Evolutionary conservation across 2,888 invertebrate species (phyloP), one percentile per base, ranked within the genome.

Genomic region (Notodonta ziczac): DNA sequence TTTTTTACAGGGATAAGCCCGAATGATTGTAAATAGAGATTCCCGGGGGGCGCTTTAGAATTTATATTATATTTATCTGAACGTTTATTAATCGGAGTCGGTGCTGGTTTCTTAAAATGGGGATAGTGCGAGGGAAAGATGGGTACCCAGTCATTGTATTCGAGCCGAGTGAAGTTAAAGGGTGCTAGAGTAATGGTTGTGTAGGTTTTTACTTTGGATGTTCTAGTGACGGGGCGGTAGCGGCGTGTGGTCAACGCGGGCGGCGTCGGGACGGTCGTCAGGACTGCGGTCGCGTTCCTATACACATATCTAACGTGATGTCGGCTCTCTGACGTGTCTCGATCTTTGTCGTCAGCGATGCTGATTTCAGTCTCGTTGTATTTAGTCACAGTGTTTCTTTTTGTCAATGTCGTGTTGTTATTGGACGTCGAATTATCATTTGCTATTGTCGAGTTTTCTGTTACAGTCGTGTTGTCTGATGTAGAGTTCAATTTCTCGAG

Each of bases 81-180:
- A 68, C 90, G 82, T 74, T 81, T 90, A 58, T 67, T 83, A 55
- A 86, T 83, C 52, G 74, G 74, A 46, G 80, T 78, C 63, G 75
- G 74, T 58, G 65, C 56, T 39, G 75, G 72, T 61, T 72, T 78
- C 77, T 74, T 85, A 73, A 76, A 72, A 62, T 80, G 84, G 39
- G 83, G 75, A 71, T 82, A 91, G 76, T 91, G 89, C 14, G 90
- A 82, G 12, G 94, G 93, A 66, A 89, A 68, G 56, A 94, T 90
- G 35, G 94, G 94, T 53, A 93, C 82, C 94, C 94, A 94, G 64
- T 93, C 94, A 68, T 91, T 92, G 8, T 80, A 76, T 73, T 84
- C 80, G 42, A 85, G 77, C 61, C 80, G 73, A 40, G 84, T 83
- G 58, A 83, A 83, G 64, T 85, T 87, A 35, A 76, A 72, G 39